Evolutionary conservation across 2,113 vertebrate species (phyloP), one percentile per base, ranked within the genome.

Genomic region (Hemicordylus capensis): DNA sequence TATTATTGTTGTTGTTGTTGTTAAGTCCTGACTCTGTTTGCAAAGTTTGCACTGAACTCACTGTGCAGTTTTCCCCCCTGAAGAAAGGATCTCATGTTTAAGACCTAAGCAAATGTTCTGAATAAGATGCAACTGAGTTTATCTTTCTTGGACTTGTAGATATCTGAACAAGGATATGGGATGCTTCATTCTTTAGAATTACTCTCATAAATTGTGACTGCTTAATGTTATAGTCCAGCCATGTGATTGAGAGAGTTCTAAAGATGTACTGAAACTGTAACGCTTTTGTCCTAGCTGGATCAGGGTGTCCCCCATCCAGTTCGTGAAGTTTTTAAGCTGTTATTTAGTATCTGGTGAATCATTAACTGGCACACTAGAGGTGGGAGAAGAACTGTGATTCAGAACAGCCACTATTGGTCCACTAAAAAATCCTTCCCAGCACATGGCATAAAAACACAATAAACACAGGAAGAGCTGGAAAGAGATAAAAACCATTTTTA

Each of bases 321-420:
- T n/a, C 83, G 87, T 48, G 48, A 54, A 87, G 77, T 81, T 89
- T 91, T 93, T 90, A 59, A 78, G 80, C 74, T 90, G 90, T 94
- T 93, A 92, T 89, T 87, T 94, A 91, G 91, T 88, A 93, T 93
- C 89, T 91, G 92, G 91, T 89, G 90, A 95, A 93, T 94, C 93
- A 92, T 94, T 93, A 95, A 91, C 77, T 86, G 89, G 93, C 92
- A 95, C 89, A 93, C 88, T 81, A 93, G 87, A 95, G 89, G 93
- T 93, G 90, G 93, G 92, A 95, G 95, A 93, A 94, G 86, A 95
- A 95, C 84, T 93, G 92, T 92, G 90, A 85, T 89, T 93, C 89
- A 92, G 93, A 90, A 92, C 87, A 91, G 91, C 92, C 87, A 92
- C 91, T 88, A 91, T 92, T 89, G 79, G 84, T 88, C 85, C 70